Conservation (phyloP, 1,140 invertebrate species). For the Heliothis subflexa region DNA sequence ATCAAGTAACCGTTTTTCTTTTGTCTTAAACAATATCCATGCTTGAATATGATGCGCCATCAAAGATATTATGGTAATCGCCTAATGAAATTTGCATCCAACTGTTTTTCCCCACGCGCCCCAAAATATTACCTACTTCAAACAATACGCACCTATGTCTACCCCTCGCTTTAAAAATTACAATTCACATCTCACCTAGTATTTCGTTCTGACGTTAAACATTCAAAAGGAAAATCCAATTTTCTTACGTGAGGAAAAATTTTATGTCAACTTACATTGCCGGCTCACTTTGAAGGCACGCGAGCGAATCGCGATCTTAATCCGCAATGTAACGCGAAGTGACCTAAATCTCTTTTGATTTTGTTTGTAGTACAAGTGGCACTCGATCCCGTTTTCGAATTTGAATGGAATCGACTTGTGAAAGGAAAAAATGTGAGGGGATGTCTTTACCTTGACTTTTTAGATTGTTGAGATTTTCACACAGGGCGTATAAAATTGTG, state of each 20-base stretch:
- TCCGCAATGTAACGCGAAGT: conserved; percentile 14
- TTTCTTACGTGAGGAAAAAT: not conserved
- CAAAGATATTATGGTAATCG: not conserved
- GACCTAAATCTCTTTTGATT: conserved; percentile 7
- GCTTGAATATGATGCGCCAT: no score
- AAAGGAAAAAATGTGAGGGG: not conserved
- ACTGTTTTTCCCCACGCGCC: not conserved
- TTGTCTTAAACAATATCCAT: no score
- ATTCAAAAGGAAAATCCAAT: conserved; percentile 32
- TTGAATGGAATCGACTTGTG: conserved; percentile 10
- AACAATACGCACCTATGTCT: not conserved
- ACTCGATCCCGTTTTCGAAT: conserved; percentile 14
- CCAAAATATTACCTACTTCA: not conserved
- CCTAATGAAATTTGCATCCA: not conserved
- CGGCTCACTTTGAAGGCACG: not conserved
- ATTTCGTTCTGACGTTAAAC: not conserved
- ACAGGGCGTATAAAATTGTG: no score
- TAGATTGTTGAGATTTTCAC: no score
- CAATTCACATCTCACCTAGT: conserved; percentile 11
- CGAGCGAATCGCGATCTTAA: not conserved
- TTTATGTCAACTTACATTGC: conserved; percentile 34
- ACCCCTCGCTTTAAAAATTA: not conserved
- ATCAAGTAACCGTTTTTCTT: no score
- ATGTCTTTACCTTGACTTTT: not conserved
- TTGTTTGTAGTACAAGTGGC: conserved; percentile 1